Conservation (phyloP, 2,113 vertebrate genomes). For the human (Homo sapiens) region DNA sequence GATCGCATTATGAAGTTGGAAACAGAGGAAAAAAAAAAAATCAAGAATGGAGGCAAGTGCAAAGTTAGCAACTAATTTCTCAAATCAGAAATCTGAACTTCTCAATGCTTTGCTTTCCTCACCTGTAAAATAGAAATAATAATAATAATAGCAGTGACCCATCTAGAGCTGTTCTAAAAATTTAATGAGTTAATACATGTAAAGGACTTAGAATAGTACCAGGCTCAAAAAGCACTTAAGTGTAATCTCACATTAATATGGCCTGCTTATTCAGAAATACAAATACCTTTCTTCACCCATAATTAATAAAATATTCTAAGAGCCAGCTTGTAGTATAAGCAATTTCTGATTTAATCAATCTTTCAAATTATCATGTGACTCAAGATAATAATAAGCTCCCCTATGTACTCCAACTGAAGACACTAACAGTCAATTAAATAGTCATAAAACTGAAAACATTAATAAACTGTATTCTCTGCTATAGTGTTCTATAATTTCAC, state of each 20-base stretch:
- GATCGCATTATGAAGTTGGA: not conserved
- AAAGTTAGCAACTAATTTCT: not conserved
- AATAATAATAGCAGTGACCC: not conserved
- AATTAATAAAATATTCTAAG: constrained; percentile 7
- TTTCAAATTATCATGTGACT: not conserved
- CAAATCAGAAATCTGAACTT: not conserved
- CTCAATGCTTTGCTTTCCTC: not conserved
- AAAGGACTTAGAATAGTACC: not conserved
- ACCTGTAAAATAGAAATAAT: not conserved
- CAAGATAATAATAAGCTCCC: not conserved
- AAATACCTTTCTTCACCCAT: not conserved
- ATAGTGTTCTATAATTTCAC: not conserved
- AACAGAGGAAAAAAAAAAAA: not conserved
- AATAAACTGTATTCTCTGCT: not conserved
- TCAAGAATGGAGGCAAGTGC: not conserved
- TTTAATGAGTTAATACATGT: not conserved
- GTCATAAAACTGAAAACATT: not conserved
- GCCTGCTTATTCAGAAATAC: not conserved
- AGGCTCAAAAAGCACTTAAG: not conserved
- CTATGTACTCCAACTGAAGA: not conserved
- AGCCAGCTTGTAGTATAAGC: not conserved
- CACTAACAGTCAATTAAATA: not conserved
- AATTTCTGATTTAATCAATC: not conserved
- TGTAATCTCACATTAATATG: not conserved
- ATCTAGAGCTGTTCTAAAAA: not conserved